Conservation (phyloP, 1,140 invertebrate genomes). For the Papilio helenus region DNA sequence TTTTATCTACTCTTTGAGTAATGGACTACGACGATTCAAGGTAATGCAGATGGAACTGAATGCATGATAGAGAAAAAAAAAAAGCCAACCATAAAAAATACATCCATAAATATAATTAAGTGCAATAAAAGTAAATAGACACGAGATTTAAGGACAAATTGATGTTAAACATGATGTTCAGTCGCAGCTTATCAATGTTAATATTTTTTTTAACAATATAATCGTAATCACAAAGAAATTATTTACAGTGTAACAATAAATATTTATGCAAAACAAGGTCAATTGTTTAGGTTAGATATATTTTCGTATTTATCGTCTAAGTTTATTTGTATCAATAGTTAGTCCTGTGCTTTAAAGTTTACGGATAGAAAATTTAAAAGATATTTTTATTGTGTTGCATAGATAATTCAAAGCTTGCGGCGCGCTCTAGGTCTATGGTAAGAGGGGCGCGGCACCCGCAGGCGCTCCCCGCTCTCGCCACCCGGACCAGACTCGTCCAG, state of each 20-base stretch:
- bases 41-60: too few species aligned
- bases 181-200: neutral
- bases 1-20: too few species aligned
- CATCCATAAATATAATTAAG: neutral
- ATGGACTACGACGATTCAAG: too few species aligned
- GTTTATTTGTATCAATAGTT: neutral
- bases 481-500: conserved; percentile 54
- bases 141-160: neutral
- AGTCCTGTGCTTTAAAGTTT: neutral
- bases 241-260: conserved; percentile 9
- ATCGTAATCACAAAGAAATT: neutral
- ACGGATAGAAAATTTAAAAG: neutral
- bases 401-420: conserved; percentile 54
- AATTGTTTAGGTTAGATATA: neutral
- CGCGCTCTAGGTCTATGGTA: conserved; percentile 66
- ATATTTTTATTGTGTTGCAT: neutral
- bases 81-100: neutral
- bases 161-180: neutral
- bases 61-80: neutral
- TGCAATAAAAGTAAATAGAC: neutral
- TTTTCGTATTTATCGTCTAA: neutral
- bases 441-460: conserved; percentile 66
- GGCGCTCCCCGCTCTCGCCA: conserved; percentile 57
- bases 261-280: neutral
- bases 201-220: neutral